Percentiles rank a stretch among this genome's conserved stretches.
These are phyloP conservation scores for Bombus fervidus DNA, from an alignment of 1,140 invertebrate genomes.

Conservation along the genomic window DNA sequence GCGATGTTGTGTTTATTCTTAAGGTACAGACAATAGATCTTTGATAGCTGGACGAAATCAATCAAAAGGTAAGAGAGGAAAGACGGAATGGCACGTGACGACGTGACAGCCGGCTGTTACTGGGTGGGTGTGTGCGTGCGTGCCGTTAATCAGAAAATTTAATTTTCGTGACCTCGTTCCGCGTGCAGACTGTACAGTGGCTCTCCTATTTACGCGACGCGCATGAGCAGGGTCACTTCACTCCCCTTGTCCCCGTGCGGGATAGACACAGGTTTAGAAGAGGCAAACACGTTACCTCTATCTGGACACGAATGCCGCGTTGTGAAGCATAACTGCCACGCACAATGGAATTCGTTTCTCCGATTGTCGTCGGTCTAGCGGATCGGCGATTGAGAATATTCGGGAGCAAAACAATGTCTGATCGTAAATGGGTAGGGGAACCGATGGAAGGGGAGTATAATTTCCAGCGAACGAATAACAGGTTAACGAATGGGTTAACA, in stretches of 20 bases:
- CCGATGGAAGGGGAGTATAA: background rate
- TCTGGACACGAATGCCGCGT: slow-evolving; percentile 44
- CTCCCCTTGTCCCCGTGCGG: slow-evolving; percentile 31
- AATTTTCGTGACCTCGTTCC: slow-evolving; percentile 82
- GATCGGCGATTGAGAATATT: background rate
- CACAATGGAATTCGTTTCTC: slow-evolving; percentile 7
- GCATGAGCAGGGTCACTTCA: slow-evolving; percentile 71
- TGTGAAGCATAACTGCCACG: background rate
- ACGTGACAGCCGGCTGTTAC: slow-evolving; percentile 28
- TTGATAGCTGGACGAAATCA: slow-evolving; percentile 20
- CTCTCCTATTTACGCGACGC: slow-evolving; percentile 77
- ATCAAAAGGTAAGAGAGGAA: background rate
- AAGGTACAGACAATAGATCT: background rate
- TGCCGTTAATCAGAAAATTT: slow-evolving; percentile 79
- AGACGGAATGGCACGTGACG: background rate
- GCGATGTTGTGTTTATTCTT: background rate
- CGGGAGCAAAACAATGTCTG: background rate
- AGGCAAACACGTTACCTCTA: slow-evolving; percentile 34
- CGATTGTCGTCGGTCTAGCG: background rate
- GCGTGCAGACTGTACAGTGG: slow-evolving; percentile 73
- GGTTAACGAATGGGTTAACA: slow-evolving; percentile 60
- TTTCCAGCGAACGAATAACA: background rate
- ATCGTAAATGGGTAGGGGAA: background rate
- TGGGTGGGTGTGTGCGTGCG: slow-evolving; percentile 60
- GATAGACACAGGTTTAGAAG: slow-evolving; percentile 45